These are phyloP conservation scores for Drosophila melanosoma DNA, from an alignment of 2,888 invertebrate species.

Conservation along the genomic window DNA sequence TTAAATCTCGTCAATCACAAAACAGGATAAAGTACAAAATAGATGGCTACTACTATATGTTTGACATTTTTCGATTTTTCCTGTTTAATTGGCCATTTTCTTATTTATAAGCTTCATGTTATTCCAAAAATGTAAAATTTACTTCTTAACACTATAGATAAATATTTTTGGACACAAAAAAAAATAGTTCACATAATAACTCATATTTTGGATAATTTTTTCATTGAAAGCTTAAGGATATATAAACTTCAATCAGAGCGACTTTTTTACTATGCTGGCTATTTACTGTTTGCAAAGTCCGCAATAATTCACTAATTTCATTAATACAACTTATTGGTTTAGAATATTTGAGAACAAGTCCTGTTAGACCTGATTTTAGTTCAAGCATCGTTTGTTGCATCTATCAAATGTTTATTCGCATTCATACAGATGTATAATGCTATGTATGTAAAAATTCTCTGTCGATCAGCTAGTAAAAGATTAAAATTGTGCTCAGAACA, in stretches of 20 bases:
- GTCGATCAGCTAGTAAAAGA: slow-evolving; percentile 12
- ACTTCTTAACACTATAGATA: not conserved
- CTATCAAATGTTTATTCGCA: too few relatives aligned
- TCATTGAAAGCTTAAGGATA: not conserved
- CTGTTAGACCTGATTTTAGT: not conserved
- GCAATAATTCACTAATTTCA: not conserved
- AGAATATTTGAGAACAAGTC: not conserved
- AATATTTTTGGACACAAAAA: not conserved
- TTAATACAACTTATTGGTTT: not conserved
- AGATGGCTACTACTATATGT: not conserved
- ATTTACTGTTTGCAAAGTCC: not conserved
- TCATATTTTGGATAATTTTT: not conserved
- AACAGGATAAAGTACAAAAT: not conserved
- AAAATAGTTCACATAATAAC: not conserved
- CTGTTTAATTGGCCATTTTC: not conserved
- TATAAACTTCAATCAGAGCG: not conserved
- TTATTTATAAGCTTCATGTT: not conserved
- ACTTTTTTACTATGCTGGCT: not conserved
- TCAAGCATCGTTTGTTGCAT: not conserved
- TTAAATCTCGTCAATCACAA: not conserved
- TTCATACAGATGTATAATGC: not conserved
- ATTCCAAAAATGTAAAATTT: not conserved
- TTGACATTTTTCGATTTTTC: not conserved
- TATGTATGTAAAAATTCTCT: not conserved
- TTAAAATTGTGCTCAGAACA: not conserved